Evolutionary conservation across 1,140 invertebrate genomes (phyloP), one percentile per base, ranked within the genome.

Genomic region (Centruroides vittatus): DNA sequence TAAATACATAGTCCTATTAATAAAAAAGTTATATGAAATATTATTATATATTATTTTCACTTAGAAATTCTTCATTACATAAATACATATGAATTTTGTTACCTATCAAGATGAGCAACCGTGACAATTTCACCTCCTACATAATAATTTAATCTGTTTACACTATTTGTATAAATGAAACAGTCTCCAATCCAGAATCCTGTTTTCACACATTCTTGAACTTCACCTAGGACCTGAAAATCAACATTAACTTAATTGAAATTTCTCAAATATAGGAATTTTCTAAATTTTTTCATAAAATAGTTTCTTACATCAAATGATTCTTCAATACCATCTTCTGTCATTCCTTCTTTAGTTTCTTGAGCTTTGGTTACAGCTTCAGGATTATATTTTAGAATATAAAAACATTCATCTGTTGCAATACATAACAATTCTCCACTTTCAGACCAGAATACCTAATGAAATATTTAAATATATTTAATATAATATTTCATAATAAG

Each of bases 41-140:
- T 23, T 23, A 23, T 23, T 23, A 23, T 23, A 23, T 23, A 23
- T 23, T 23, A 23, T 23, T 23, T 23, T 23, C 23, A 23, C 23
- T 23, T 23, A 23, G 23, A 23, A 23, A 23, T 23, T 23, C 23
- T 23, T 23, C 23, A 23, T 23, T 23, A 23, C 2, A 23, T 23
- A 23, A 23, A 23, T 23, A 23, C 23, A 23, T 23, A 23, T 23
- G 23, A 23, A 41, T 41, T 41, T 47, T 13, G 67, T 66, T 65
- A 79, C 78, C 92, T 84, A 73, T 99, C 96, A 52, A 98, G 79
- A 77, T 99, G 96, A 6, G 95, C 92, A 48, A 99, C 86, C 3
- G 95, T 99, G 1, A 99, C 95, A 53, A 99, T 89, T 78, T 99
- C 95, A 35, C 96, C 96, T 35, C 97, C 97, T 34, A 99, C 95